Evolutionary conservation across 2,113 vertebrate genomes (phyloP).

Genomic region (Colius striatus): DNA sequence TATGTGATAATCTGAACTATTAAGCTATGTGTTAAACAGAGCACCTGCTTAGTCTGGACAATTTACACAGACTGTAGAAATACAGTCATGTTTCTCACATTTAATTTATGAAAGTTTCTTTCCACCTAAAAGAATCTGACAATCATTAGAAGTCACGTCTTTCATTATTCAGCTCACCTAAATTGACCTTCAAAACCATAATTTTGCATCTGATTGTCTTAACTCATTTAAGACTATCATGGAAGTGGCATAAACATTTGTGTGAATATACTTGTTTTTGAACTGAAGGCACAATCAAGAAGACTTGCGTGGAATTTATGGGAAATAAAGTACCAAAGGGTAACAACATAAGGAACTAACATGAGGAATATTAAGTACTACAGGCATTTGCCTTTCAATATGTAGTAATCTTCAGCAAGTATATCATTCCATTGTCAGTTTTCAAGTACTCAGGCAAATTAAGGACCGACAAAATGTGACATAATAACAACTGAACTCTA

Average conservation of each 20-base stretch:
- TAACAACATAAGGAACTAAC: neutral
- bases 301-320: neutral
- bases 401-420: neutral
- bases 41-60: neutral
- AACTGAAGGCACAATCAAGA: neutral
- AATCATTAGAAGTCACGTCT: neutral
- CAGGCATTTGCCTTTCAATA: fast-evolving
- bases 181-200: neutral
- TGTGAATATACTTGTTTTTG: no score
- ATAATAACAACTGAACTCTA: neutral
- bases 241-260: neutral
- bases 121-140: neutral
- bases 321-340: neutral
- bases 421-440: neutral
- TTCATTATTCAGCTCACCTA: neutral
- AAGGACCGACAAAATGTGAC: neutral
- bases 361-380: neutral
- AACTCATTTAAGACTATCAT: neutral
- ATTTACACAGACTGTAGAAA: neutral
- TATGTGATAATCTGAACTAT: neutral
- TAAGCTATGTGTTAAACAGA: neutral
- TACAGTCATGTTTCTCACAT: neutral
- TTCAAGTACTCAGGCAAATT: neutral
- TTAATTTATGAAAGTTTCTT: neutral
- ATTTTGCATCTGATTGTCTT: neutral